Percentiles rank a stretch among this genome's conserved stretches.
These are phyloP conservation scores for Penaeus japonicus DNA, from an alignment of 1,140 invertebrate genomes.

Conservation along the genomic window DNA sequence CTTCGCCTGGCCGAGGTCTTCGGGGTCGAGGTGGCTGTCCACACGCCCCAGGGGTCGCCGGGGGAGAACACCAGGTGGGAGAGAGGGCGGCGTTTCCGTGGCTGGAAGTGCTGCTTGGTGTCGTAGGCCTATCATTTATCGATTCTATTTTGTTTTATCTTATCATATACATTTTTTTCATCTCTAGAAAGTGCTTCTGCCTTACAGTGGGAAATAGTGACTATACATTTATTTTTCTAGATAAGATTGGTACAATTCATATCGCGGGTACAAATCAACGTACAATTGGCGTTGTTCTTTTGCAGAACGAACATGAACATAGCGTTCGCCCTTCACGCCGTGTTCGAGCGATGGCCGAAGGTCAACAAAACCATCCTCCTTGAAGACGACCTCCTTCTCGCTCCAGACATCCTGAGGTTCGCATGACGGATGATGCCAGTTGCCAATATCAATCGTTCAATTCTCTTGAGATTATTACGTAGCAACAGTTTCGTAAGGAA, in stretches of 20 bases:
- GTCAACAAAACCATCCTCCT: conserved; percentile 40
- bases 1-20: conserved; percentile 2
- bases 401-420: conserved; percentile 39
- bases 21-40: neutral
- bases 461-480: neutral
- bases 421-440: neutral
- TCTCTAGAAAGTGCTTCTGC: too few species aligned
- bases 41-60: conserved; percentile 23
- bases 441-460: too few species aligned
- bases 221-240: too few species aligned
- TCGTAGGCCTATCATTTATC: too few species aligned
- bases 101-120: too few species aligned
- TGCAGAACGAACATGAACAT: conserved; percentile 36
- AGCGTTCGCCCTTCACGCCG: conserved; percentile 20
- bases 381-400: conserved; percentile 36
- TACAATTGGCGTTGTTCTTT: neutral
- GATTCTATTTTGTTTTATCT: too few species aligned
- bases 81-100: too few species aligned
- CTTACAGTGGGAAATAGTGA: neutral
- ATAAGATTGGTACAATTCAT: too few species aligned
- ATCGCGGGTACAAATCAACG: too few species aligned
- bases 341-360: neutral
- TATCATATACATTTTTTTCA: too few species aligned
- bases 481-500: neutral
- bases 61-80: conserved; percentile 36